Conservation (phyloP, 2,797 vertebrate genomes). For the Urocyon cinereoargenteus region DNA sequence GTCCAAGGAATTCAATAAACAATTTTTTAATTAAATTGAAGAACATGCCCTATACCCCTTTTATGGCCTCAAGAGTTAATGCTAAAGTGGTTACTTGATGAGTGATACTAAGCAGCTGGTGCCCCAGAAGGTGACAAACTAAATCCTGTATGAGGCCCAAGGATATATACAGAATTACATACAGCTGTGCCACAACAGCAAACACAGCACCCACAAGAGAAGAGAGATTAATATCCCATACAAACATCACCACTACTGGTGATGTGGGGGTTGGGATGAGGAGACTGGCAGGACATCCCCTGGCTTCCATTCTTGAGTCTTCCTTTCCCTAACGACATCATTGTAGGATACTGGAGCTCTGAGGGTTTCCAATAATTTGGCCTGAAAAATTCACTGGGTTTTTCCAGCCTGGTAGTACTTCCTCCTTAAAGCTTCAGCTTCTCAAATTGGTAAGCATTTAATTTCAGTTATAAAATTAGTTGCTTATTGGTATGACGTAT, state of each 20-base stretch:
- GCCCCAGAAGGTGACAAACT: not conserved
- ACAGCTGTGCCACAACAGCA: not conserved
- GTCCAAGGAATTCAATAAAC: not conserved
- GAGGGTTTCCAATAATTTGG: slow-evolving; percentile 69
- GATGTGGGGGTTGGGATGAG: too few species aligned
- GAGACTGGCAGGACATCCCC: not conserved
- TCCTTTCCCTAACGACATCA: slow-evolving; percentile 51
- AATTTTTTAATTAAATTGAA: not conserved
- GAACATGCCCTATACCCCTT: not conserved
- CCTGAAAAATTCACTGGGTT: slow-evolving; percentile 73
- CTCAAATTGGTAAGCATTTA: slow-evolving; percentile 71
- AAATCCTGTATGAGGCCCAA: not conserved
- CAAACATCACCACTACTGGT: not conserved
- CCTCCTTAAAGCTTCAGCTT: slow-evolving; percentile 73
- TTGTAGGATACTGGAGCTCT: slow-evolving; percentile 61
- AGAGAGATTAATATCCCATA: not conserved
- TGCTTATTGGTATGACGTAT: slow-evolving; percentile 50
- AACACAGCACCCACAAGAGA: not conserved
- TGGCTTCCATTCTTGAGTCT: slow-evolving; percentile 23
- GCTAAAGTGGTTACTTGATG: not conserved
- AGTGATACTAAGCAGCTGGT: not conserved
- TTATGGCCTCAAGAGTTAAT: not conserved
- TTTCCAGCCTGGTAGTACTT: slow-evolving; percentile 74
- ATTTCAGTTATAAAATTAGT: slow-evolving; percentile 79
- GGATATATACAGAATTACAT: not conserved